Evolutionary conservation across 2,888 invertebrate genomes (phyloP), one percentile per base, ranked within the genome.

Genomic region (Himalopsyche kuldschensis): DNA sequence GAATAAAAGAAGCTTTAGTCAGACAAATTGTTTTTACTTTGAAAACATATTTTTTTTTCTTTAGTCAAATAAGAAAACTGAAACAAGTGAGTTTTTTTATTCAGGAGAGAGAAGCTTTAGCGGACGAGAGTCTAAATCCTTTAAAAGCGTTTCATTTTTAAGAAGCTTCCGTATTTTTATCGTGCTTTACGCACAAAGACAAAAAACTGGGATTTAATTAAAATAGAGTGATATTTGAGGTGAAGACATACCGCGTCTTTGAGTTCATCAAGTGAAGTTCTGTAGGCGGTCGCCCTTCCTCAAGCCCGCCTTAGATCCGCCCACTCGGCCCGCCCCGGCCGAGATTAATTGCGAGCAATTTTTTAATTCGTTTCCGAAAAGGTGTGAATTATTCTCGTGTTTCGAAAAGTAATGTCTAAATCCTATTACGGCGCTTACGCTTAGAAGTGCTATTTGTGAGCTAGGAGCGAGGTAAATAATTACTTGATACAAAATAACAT

Each of bases 321-420:
- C 76, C 81, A 27, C 81, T 31, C 32, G 75, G 20, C 15, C 75
- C 81, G 80, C 80, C 41, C 76, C 41, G 24, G 10, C 80, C 24
- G 69, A 55, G 77, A 81, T 81, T 81, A 81, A 81, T 77, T 77
- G 77, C 47, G 17, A 41, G 48, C 81, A n/a, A 77, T 81, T 81
- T 77, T 81, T 81, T 77, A 81, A 81, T 81, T 48, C 35, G n/a
- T 63, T 35, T 48, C 32, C 55, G 55, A 55, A 55, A 32, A 48
- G 32, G 41, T 76, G 41, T 41, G 24, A 76, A 76, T 76, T 76
- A 32, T 76, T 76, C 27, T n/a, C 32, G 76, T 24, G 76, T 32
- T 20, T 41, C n/a, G 20, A 69, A 69, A 55, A 55, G 20, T 27
- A 69, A 69, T 69, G 69, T 69, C 30, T 15, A 30, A 24, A 69